Evolutionary conservation across 2,797 vertebrate genomes (phyloP), one percentile per base, ranked within the genome.

Genomic region (Pangasius macronema): DNA sequence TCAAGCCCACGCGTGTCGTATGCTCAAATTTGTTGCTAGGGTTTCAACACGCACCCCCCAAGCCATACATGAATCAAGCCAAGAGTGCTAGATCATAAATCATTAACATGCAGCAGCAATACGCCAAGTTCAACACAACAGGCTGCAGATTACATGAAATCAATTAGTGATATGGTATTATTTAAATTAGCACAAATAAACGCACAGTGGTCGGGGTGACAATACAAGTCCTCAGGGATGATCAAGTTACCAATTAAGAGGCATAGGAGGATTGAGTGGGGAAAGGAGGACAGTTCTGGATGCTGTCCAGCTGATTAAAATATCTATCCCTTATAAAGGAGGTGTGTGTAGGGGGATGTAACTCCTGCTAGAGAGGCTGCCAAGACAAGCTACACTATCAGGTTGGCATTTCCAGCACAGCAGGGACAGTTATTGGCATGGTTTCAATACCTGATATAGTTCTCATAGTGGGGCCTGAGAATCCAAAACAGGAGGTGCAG

Each of bases 131-230:
- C 92, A 91, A 90, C 88, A 92, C 93, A 93, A 93, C 94, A 95
- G 94, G 94, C 94, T 94, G 94, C 91, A 94, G 87, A 94, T 51
- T 90, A 93, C 94, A 93, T 90, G 91, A 93, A 94, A 93, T 93
- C 94, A 95, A 95, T 95, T 95, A 95, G 94, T 30, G 39, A 89
- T 92, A 94, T 94, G 93, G 92, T 91, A 87, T 91, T 91, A 91
- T 92, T 91, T 90, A 87, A 91, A 93, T 82, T 83, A 90, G 89
- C 91, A 89, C 87, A 90, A 92, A 89, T 87, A 90, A 88, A 86
- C 84, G 73, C 88, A 83, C 75, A 39, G 42, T 85, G 49, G 30
- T 57, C 36, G 53, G 87, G 42, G 81, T 80, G 73, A 85, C 79
- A 86, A 85, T 90, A 88, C 87, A 87, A 79, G 85, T 89, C 81